Conservation (phyloP, 2,113 vertebrate genomes). For the Baryphthengus martii region DNA sequence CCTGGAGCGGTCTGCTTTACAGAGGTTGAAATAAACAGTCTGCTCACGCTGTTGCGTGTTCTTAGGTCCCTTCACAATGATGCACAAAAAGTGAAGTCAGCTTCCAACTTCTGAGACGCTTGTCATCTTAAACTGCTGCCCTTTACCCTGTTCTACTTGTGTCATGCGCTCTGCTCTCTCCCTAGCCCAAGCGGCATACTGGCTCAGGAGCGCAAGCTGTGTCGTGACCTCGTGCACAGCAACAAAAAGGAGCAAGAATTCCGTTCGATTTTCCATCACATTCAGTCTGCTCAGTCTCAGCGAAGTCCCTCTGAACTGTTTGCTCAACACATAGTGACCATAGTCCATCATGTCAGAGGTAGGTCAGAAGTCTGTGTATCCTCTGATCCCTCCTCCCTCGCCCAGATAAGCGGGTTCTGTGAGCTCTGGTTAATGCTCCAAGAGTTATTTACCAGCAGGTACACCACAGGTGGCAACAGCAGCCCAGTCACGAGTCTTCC, state of each 20-base stretch:
- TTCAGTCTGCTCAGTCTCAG: constrained; percentile 84
- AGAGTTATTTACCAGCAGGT: not conserved
- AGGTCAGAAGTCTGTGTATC: not conserved
- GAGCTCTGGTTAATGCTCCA: not conserved
- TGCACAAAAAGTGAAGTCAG: not conserved
- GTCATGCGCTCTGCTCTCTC: not conserved
- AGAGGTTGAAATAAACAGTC: not conserved
- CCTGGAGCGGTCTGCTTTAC: not conserved
- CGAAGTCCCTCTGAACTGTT: constrained; percentile 91
- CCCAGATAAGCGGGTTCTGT: not conserved
- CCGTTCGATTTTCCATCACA: constrained; percentile 92
- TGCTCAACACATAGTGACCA: constrained; percentile 95
- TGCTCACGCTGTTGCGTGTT: not conserved
- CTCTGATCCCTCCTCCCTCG: not conserved
- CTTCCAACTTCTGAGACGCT: not conserved
- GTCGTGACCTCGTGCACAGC: constrained; percentile 89
- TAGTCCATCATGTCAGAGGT: constrained; percentile 97
- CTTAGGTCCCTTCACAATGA: not conserved
- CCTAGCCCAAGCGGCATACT: constrained; percentile 84
- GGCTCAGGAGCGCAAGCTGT: constrained; percentile 90
- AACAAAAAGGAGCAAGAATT: constrained; percentile 93
- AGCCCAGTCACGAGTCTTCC: fast-evolving
- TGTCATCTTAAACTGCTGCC: not conserved
- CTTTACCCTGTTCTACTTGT: not conserved
- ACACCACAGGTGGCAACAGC: not conserved